Conservation (phyloP, 2,888 invertebrate species). For the Parnassius apollo region DNA sequence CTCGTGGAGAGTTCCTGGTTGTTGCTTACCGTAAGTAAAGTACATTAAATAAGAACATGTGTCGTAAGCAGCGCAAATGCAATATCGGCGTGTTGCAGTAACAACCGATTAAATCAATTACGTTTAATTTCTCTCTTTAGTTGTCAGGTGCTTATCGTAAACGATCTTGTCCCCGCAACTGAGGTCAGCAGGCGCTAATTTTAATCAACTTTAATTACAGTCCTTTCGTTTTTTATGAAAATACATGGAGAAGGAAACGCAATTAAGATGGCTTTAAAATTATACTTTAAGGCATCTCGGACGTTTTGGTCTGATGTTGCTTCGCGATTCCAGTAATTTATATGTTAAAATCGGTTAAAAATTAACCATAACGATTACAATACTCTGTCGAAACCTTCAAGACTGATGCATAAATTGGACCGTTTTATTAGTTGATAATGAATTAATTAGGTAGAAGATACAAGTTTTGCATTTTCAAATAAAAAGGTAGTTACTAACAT, state of each 20-base stretch:
- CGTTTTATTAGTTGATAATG: slow-evolving; percentile 7
- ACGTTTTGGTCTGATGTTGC: slow-evolving; percentile 5
- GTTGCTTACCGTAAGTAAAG: slow-evolving; percentile 11
- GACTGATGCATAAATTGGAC: slow-evolving; percentile 3
- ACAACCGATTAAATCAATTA: slow-evolving; percentile 28
- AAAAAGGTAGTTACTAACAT: too few relatives aligned
- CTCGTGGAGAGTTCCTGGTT: not conserved
- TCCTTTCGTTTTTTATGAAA: slow-evolving; percentile 23
- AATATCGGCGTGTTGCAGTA: slow-evolving; percentile 13
- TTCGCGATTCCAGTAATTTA: slow-evolving; percentile 9
- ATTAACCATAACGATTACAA: slow-evolving; percentile 7
- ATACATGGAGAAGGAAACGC: slow-evolving; percentile 14
- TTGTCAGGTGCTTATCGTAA: slow-evolving; percentile 26
- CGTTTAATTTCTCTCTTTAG: slow-evolving; percentile 26
- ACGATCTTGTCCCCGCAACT: slow-evolving; percentile 23
- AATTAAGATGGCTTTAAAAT: slow-evolving; percentile 25
- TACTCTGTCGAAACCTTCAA: slow-evolving; percentile 1
- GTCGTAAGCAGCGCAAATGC: slow-evolving; percentile 8
- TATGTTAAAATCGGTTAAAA: slow-evolving; percentile 21
- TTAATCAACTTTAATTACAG: slow-evolving; percentile 27
- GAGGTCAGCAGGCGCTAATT: slow-evolving; percentile 26
- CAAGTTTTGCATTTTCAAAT: not conserved
- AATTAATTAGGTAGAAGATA: slow-evolving; percentile 2
- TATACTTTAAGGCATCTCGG: slow-evolving; percentile 17
- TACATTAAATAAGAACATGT: slow-evolving; percentile 8